Evolutionary conservation across 2,888 invertebrate species (phyloP).

Genomic region (Aporophyla nigra): DNA sequence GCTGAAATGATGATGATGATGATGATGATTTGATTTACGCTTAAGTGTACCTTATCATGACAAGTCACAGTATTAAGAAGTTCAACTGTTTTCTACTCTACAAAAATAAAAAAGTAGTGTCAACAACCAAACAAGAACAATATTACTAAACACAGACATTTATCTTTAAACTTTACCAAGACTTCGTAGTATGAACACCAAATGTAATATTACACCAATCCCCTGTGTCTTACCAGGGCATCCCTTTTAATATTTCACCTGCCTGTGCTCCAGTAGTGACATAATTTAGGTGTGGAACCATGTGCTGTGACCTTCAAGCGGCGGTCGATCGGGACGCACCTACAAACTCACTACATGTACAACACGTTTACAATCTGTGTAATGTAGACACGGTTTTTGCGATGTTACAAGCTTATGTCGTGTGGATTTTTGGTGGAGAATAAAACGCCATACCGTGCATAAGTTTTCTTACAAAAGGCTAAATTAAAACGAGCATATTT

Average conservation of each 20-base stretch:
- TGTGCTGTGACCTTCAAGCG: constrained; percentile 60
- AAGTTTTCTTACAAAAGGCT: neutral
- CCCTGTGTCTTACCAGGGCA: constrained; percentile 6
- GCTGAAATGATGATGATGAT: too few species aligned
- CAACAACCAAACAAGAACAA: neutral
- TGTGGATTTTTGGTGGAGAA: neutral
- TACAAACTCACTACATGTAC: constrained; percentile 39
- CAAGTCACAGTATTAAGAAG: neutral
- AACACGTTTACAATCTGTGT: constrained; percentile 23
- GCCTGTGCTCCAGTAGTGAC: constrained; percentile 29
- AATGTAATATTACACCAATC: neutral
- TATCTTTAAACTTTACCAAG: neutral
- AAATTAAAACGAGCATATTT: neutral
- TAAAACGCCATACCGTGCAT: neutral
- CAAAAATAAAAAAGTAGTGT: neutral
- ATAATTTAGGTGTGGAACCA: constrained; percentile 46
- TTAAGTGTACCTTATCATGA: too few species aligned
- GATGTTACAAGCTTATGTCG: neutral
- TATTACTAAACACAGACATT: neutral
- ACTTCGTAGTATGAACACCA: neutral
- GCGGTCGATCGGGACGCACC: constrained; percentile 67
- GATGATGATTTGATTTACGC: too few species aligned
- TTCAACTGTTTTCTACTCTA: neutral
- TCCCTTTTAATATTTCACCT: constrained; percentile 40
- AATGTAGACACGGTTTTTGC: constrained; percentile 4